These are phyloP conservation scores for Eumacrocentrus americanus DNA, from an alignment of 2,888 invertebrate species.

Conservation along the genomic window DNA sequence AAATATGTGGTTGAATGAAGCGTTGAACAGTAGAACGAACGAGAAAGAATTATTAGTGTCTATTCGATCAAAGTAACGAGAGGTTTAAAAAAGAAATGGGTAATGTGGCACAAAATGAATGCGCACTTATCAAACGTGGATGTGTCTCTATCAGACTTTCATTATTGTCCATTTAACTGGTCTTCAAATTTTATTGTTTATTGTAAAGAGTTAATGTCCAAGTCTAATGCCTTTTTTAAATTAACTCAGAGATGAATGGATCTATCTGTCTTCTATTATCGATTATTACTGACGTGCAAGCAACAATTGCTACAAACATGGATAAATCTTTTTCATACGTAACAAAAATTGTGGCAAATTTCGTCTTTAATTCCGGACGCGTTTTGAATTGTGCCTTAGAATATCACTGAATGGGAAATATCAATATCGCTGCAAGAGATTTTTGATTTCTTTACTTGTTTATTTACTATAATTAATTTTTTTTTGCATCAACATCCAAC, in stretches of 20 bases:
- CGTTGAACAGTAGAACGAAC: constrained; percentile 23
- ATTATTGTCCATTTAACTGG: no score
- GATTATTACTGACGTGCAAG: no score
- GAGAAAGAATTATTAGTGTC: constrained; percentile 30
- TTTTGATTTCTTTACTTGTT: not conserved
- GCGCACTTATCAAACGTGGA: not conserved
- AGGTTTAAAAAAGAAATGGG: not conserved
- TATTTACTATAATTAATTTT: not conserved
- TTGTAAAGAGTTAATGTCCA: not conserved
- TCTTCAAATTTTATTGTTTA: no score
- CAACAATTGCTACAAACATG: not conserved
- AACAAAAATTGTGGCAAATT: not conserved
- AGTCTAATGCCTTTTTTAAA: not conserved
- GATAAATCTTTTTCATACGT: not conserved
- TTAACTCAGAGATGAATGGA: no score
- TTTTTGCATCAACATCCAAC: not conserved
- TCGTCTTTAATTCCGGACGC: constrained; percentile 29
- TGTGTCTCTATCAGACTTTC: no score
- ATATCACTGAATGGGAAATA: constrained; percentile 40
- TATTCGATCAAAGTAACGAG: not conserved
- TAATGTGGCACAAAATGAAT: not conserved
- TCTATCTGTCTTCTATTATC: not conserved
- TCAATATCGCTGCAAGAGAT: not conserved
- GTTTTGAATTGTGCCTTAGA: constrained; percentile 53
- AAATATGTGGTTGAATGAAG: constrained; percentile 7